These are phyloP conservation scores for Bombus turneri DNA, from an alignment of 1,140 invertebrate genomes.

Conservation along the genomic window DNA sequence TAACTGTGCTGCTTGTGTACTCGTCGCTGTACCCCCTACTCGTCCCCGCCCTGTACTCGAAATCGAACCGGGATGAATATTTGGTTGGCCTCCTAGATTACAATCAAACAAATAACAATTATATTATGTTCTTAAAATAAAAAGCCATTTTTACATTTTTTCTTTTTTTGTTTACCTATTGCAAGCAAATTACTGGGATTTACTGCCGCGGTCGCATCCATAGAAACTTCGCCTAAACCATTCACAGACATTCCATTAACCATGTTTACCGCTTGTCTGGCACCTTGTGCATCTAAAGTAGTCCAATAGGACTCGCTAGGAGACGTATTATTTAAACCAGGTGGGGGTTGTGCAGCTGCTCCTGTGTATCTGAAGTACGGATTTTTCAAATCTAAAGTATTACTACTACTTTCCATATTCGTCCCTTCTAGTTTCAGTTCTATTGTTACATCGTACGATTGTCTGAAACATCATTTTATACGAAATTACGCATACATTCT, in stretches of 20 bases:
- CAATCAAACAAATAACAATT: not conserved
- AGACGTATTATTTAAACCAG: conserved; percentile 93
- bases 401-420: conserved; percentile 89
- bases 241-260: conserved; percentile 92
- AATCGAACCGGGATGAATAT: conserved; percentile 86
- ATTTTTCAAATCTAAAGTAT: conserved; percentile 98
- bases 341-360: conserved; percentile 92
- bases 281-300: conserved; percentile 90
- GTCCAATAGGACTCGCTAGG: conserved; percentile 96
- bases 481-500: not conserved
- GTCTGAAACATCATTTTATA: conserved; percentile 83
- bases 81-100: conserved; percentile 82
- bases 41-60: conserved; percentile 85
- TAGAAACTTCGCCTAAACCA: conserved; percentile 88
- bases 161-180: conserved; percentile 76
- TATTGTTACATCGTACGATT: conserved; percentile 99
- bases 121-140: not conserved
- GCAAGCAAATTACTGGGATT: conserved; percentile 84
- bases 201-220: conserved; percentile 84
- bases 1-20: conserved; percentile 86
- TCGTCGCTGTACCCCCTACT: conserved; percentile 85
- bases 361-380: conserved; percentile 98
- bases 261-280: conserved; percentile 88
- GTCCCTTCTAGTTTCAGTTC: conserved; percentile 95
- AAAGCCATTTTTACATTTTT: conserved; percentile 55